A percentile compares a stretch with the other conserved stretches of the same genome.
Conservation (phyloP, 2,797 vertebrate species). For the Astyanax mexicanus region DNA sequence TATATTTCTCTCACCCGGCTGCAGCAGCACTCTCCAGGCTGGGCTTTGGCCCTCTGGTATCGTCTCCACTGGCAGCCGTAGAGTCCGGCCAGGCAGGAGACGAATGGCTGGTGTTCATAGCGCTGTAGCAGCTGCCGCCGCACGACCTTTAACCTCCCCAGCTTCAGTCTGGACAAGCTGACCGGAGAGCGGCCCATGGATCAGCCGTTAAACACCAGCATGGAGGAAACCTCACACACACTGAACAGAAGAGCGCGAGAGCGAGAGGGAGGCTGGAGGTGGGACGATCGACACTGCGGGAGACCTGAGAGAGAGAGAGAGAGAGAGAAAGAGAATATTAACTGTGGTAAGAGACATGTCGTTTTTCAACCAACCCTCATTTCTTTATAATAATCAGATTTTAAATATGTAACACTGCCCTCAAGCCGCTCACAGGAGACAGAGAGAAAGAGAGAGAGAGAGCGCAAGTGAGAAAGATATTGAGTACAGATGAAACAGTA, state of each 20-base stretch:
- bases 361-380: not conserved
- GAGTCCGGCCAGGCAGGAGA: conserved; percentile 88
- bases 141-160: conserved; percentile 87
- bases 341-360: not conserved
- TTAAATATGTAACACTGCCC: not conserved
- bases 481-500: no score
- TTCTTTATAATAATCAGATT: not conserved
- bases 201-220: conserved; percentile 76
- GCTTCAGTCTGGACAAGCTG: conserved; percentile 78
- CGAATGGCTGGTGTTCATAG: conserved; percentile 83
- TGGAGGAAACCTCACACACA: conserved; percentile 58
- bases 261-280: not conserved
- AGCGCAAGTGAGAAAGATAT: no score
- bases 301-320: conserved; percentile 4
- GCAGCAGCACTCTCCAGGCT: conserved; percentile 90
- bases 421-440: not conserved
- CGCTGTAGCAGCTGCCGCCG: conserved; percentile 82
- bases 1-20: conserved; percentile 70
- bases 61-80: conserved; percentile 91
- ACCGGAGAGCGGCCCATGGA: conserved; percentile 67
- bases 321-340: not conserved
- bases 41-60: conserved; percentile 78
- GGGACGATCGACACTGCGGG: not conserved
- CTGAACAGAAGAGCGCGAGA: not conserved
- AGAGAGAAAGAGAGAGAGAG: not conserved